Evolutionary conservation across 2,113 vertebrate genomes (phyloP), one percentile per base, ranked within the genome.

Genomic region (Ibidorhyncha struthersii): DNA sequence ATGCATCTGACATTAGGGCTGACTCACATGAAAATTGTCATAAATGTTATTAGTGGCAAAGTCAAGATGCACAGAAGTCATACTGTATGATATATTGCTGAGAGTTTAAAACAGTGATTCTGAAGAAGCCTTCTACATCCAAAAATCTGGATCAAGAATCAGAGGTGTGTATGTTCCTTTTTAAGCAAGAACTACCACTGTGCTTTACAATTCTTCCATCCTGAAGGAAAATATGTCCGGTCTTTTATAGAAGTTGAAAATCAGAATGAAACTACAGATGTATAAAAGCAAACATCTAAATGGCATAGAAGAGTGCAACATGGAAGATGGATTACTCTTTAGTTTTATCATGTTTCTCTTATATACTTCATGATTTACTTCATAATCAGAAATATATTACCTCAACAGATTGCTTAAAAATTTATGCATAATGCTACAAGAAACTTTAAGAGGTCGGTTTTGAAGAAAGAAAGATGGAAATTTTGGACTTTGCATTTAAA

Each of bases 281-380:
- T 69, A 19, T 85, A 29, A 95, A 86, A 89, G 50, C n/a, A 91
- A 50, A 47, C 5, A 2, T 79, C n/a, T 79, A 80, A 61, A 16
- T 12, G 40, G 5, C 19, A 56, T 89, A 23, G 34, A 82, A 76
- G 36, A 72, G 25, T 38, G 16, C 8, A 14, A 12, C 1, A 2
- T 22, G 14, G 61, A 78, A 77, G 36, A 45, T 3, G 2, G 34
- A 29, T 69, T 81, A 19, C 3, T 26, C 81, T 89, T 94, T 23
- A 13, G 3, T 55, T 87, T 72, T 67, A 20, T 59, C 52, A 3
- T 9, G 6, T 74, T 84, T 74, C 47, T 84, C 43, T 43, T 29
- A 30, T 1, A 1, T 12, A 49, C 8, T 67, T 83, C 20, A 41
- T 0, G 0, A 50, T 9, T 81, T 83, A 69, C 23, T 91, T 76